phyloP scores from a whole-genome alignment of 2,113 vertebrate genomes.

The Malurus melanocephalus region DNA sequence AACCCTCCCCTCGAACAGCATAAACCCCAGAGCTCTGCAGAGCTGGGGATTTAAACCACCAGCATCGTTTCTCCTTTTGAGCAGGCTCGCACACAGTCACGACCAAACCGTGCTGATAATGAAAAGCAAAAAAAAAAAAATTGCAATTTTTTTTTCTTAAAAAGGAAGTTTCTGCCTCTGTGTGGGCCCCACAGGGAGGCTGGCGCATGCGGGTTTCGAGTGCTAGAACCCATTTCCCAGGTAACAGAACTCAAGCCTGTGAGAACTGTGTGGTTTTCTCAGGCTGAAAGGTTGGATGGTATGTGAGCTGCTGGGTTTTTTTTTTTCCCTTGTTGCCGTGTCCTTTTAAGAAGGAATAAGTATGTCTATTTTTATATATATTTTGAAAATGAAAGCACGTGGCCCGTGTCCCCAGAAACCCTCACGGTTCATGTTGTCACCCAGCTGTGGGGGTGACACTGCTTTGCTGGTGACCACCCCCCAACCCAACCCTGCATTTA shows the following conservation, averaged over 20 bases:
- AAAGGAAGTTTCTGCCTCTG: conserved; percentile 46
- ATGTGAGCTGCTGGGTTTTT: background rate
- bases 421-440: background rate
- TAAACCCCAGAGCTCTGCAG: background rate
- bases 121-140: background rate
- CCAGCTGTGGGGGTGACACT: background rate
- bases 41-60: background rate
- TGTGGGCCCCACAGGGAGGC: conserved; percentile 17
- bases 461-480: background rate
- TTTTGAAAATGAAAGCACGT: conserved; percentile 49
- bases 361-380: conserved; percentile 46
- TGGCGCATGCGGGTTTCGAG: background rate
- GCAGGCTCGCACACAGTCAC: background rate
- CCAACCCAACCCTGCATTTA: background rate
- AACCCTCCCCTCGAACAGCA: background rate
- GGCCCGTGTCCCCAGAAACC: background rate
- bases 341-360: conserved; percentile 35
- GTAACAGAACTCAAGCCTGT: conserved; percentile 25
- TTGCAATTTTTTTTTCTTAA: background rate
- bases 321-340: background rate
- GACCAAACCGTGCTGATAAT: background rate
- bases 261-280: conserved; percentile 41
- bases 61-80: background rate
- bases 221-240: conserved; percentile 41
- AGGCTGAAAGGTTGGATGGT: conserved; percentile 24